Evolutionary conservation across 2,797 vertebrate genomes (phyloP).

Genomic region (Atherinosoma microstoma): DNA sequence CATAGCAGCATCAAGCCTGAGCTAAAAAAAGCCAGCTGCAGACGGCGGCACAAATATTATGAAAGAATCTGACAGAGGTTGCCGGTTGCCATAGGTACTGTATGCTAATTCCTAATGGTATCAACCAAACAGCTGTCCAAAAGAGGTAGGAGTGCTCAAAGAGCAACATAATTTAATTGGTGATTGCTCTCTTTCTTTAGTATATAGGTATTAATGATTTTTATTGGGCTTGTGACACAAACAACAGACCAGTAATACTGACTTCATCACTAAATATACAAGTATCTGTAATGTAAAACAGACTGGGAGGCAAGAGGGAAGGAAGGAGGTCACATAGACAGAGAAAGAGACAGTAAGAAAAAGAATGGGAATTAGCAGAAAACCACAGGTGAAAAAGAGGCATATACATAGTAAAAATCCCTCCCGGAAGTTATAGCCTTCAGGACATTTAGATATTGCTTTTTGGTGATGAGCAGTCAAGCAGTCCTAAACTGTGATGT

Average conservation of each 20-base stretch:
- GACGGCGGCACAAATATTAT: constrained; percentile 86
- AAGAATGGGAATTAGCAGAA: background rate
- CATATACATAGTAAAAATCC: constrained; percentile 38
- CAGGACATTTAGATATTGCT: constrained; percentile 61
- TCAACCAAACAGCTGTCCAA: constrained; percentile 64
- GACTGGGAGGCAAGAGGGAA: background rate
- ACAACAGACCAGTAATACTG: background rate
- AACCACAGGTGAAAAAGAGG: background rate
- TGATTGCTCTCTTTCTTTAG: constrained; percentile 75
- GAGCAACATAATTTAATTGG: constrained; percentile 68
- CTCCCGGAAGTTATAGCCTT: constrained; percentile 42
- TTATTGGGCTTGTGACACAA: background rate
- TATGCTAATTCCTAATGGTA: constrained; percentile 86
- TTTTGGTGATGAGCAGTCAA: constrained; percentile 56
- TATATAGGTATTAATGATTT: constrained; percentile 33
- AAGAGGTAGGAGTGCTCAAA: constrained; percentile 46
- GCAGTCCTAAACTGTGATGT: constrained; percentile 70
- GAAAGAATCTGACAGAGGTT: constrained; percentile 86
- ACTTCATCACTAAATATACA: background rate
- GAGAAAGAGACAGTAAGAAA: background rate
- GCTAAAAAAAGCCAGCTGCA: constrained; percentile 79
- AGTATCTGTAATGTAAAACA: background rate
- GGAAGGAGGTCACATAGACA: background rate
- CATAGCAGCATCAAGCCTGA: constrained; percentile 63
- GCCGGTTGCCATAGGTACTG: constrained; percentile 87